Percentiles rank a stretch among this genome's conserved stretches.
Conservation (phyloP, 2,797 vertebrate genomes). For the Cottoperca gobio region DNA sequence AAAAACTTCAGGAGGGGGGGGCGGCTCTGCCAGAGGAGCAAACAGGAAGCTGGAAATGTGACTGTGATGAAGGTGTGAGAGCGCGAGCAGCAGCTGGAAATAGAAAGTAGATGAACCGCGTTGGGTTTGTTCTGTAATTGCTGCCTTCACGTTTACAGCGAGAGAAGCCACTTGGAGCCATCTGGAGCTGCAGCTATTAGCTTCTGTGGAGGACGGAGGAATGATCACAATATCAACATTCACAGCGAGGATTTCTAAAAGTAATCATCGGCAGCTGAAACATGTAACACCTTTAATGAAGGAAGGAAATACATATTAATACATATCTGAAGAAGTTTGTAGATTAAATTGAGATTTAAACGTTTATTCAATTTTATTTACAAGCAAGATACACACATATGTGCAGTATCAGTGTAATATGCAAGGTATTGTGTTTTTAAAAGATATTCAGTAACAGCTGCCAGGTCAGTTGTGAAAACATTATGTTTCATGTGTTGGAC, state of each 20-base stretch:
- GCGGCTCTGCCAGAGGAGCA: neutral
- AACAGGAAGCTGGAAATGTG: conserved; percentile 34
- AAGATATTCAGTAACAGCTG: too few species aligned
- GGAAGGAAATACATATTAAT: neutral
- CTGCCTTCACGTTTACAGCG: conserved; percentile 30
- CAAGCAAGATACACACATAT: too few species aligned
- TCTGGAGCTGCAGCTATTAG: conserved; percentile 54
- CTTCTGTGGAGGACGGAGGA: conserved; percentile 14
- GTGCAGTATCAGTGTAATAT: too few species aligned
- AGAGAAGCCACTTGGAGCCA: conserved; percentile 31
- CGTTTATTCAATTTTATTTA: neutral
- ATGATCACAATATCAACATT: conserved; percentile 37
- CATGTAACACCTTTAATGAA: conserved; percentile 26
- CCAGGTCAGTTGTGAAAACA: too few species aligned
- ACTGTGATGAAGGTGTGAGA: conserved; percentile 47
- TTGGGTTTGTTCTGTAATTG: conserved; percentile 52
- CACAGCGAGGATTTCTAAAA: conserved; percentile 14
- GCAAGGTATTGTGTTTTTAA: too few species aligned
- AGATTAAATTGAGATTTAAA: neutral
- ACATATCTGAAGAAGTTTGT: neutral
- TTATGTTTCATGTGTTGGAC: too few species aligned
- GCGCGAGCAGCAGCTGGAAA: conserved; percentile 59
- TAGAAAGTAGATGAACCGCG: conserved; percentile 61
- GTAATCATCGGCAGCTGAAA: conserved; percentile 36
- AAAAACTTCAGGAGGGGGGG: neutral